Evolutionary conservation across 1,140 invertebrate species (phyloP).

Genomic region (Hyles euphorbiae): DNA sequence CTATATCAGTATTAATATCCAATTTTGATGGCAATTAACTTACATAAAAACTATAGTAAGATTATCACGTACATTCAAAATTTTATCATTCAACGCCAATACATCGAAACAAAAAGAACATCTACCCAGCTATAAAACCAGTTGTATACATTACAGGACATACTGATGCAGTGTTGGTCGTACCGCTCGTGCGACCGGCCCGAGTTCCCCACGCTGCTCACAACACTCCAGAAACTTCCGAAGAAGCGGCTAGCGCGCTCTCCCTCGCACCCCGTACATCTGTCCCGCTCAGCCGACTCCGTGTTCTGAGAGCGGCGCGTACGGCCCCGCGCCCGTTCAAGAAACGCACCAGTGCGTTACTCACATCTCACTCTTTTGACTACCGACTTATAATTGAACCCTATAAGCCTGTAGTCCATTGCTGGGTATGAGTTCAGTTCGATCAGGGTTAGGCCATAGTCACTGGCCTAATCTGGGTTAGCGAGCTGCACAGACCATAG

Average conservation of each 20-base stretch:
- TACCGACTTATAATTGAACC: too few relatives aligned
- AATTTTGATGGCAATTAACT: too few relatives aligned
- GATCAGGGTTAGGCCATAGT: too few relatives aligned
- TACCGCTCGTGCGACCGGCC: constrained; percentile 89
- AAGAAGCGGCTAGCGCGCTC: constrained; percentile 96
- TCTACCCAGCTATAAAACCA: not conserved
- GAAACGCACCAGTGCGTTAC: constrained; percentile 8
- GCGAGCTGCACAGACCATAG: too few relatives aligned
- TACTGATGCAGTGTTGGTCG: constrained; percentile 97
- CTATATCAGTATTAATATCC: too few relatives aligned
- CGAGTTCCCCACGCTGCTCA: constrained; percentile 91
- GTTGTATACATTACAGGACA: constrained; percentile 82
- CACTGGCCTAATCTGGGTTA: too few relatives aligned
- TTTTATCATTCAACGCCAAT: too few relatives aligned
- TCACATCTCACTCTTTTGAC: not conserved
- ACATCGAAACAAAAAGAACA: not conserved
- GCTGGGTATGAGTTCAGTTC: too few relatives aligned
- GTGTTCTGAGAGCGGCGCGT: constrained; percentile 82
- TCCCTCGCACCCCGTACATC: constrained; percentile 97
- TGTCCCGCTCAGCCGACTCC: constrained; percentile 93
- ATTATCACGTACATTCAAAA: too few relatives aligned
- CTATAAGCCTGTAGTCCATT: too few relatives aligned
- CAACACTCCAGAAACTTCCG: constrained; percentile 92
- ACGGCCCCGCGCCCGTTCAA: not conserved
- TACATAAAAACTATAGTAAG: too few relatives aligned